A percentile compares a stretch with the other conserved stretches of the same genome.
Conservation (phyloP, 1,140 invertebrate species). For the Chrysopa pallens region DNA sequence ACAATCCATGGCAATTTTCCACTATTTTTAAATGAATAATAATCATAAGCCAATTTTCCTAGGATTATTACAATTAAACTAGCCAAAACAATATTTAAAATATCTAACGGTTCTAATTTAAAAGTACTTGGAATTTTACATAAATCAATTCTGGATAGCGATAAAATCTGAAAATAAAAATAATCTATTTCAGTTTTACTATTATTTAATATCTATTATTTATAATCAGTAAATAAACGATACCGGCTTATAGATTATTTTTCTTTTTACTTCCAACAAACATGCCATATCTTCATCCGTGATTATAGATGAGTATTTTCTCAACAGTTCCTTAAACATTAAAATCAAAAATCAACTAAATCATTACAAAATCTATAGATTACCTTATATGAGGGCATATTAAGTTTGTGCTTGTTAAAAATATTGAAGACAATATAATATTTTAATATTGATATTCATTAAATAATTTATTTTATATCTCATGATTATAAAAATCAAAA, state of each 20-base stretch:
- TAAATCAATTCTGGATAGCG: constrained; percentile 44
- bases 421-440: too few species aligned
- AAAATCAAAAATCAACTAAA: too few species aligned
- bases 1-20: constrained; percentile 66
- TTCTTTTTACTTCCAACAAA: constrained; percentile 29
- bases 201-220: too few species aligned
- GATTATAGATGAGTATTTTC: constrained; percentile 49
- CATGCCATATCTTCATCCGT: constrained; percentile 50
- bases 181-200: too few species aligned
- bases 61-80: constrained; percentile 48
- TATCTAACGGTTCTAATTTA: constrained; percentile 41
- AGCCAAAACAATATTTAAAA: constrained; percentile 49
- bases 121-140: constrained; percentile 33
- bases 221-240: constrained; percentile 13
- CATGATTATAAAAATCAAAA: too few species aligned
- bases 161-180: constrained; percentile 36
- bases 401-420: too few species aligned
- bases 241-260: constrained; percentile 40
- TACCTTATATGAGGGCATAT: too few species aligned
- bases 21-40: constrained; percentile 58
- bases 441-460: too few species aligned
- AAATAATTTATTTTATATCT: too few species aligned
- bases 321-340: constrained; percentile 35
- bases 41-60: constrained; percentile 60
- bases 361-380: too few species aligned